These are phyloP conservation scores for Cephus cinctus DNA, from an alignment of 1,140 invertebrate genomes.

Conservation along the genomic window DNA sequence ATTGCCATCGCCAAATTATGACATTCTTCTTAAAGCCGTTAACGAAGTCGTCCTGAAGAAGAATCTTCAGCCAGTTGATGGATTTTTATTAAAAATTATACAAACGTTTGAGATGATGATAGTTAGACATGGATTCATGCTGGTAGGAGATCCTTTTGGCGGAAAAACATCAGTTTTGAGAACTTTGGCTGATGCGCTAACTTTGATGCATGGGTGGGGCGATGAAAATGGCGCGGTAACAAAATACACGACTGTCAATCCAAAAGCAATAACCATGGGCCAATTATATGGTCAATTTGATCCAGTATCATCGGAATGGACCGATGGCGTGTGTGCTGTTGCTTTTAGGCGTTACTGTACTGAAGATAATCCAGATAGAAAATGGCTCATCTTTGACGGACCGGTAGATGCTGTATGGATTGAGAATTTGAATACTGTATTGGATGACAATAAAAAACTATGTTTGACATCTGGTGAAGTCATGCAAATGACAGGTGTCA, in stretches of 20 bases:
- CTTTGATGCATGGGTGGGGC: conserved; percentile 63
- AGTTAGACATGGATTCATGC: conserved; percentile 83
- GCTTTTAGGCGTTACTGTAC: conserved; percentile 70
- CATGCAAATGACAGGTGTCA: conserved; percentile 79
- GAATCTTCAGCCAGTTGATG: conserved; percentile 72
- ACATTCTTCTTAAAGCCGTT: conserved; percentile 61
- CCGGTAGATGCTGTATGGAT: conserved; percentile 94
- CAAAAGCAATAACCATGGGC: conserved; percentile 88
- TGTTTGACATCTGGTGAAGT: conserved; percentile 84
- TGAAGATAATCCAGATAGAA: conserved; percentile 68
- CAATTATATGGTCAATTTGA: conserved; percentile 91
- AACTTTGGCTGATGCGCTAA: conserved; percentile 72
- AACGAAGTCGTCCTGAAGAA: conserved; percentile 56
- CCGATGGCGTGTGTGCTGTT: conserved; percentile 81
- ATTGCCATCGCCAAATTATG: conserved; percentile 75
- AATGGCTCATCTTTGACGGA: conserved; percentile 83
- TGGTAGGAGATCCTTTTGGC: conserved; percentile 74
- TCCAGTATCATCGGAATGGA: conserved; percentile 88
- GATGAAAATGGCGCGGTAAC: conserved; percentile 60
- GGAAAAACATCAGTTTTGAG: conserved; percentile 68
- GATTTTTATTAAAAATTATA: conserved; percentile 72
- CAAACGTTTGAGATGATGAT: conserved; percentile 85
- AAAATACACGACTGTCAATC: conserved; percentile 80
- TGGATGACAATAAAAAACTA: conserved; percentile 79
- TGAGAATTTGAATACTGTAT: conserved; percentile 90